Conservation (phyloP, 2,888 invertebrate genomes). For the Philaethria dido region DNA sequence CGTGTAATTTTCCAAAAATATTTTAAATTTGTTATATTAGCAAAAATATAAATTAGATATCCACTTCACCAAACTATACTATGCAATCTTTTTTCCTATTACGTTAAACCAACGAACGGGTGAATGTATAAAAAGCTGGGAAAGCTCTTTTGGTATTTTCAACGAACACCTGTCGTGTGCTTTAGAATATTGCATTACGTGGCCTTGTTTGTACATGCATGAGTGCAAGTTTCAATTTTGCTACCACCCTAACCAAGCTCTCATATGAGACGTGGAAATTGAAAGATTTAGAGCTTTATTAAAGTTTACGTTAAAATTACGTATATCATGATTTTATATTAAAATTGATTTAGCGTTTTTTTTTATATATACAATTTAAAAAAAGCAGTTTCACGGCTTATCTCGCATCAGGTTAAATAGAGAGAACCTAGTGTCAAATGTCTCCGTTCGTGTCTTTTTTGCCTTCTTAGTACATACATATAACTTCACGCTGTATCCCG, state of each 20-base stretch:
- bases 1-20: too few relatives aligned
- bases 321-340: background rate
- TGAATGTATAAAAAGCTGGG: constrained; percentile 12
- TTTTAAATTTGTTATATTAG: too few relatives aligned
- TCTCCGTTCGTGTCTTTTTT: too few relatives aligned
- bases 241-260: background rate
- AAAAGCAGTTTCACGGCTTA: too few relatives aligned
- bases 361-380: too few relatives aligned
- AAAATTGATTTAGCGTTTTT: too few relatives aligned
- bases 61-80: background rate
- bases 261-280: background rate
- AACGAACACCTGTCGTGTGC: constrained; percentile 27
- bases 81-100: background rate
- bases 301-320: background rate
- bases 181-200: constrained; percentile 37
- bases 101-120: background rate
- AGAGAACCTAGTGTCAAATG: too few relatives aligned
- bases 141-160: constrained; percentile 26
- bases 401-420: too few relatives aligned
- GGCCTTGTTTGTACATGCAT: constrained; percentile 32
- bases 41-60: too few relatives aligned
- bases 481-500: too few relatives aligned
- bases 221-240: constrained; percentile 23
- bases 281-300: constrained; percentile 17
- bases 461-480: too few relatives aligned